Conservation (phyloP, 2,113 vertebrate genomes). For the Rhineura floridana region DNA sequence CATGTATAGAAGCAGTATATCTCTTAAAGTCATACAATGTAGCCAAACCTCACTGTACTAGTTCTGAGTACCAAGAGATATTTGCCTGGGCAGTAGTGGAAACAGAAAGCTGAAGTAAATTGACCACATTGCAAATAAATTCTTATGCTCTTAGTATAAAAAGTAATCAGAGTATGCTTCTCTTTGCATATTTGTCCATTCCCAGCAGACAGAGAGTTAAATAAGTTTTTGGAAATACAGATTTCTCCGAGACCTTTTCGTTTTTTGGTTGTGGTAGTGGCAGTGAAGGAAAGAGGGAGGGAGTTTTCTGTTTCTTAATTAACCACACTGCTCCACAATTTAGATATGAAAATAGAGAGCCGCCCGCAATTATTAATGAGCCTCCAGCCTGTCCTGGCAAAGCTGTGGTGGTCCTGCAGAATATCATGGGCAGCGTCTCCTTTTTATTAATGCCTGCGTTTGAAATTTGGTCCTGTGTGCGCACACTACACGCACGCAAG, state of each 20-base stretch:
- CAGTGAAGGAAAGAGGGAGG: neutral
- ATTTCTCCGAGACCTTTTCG: neutral
- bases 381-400: constrained; percentile 56
- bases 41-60: neutral
- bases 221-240: neutral
- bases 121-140: neutral
- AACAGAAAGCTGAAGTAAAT: neutral
- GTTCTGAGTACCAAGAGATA: neutral
- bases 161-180: no score
- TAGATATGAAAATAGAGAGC: constrained; percentile 64
- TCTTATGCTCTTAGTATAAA: no score
- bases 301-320: constrained; percentile 58
- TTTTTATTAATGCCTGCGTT: constrained; percentile 50
- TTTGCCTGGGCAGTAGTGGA: neutral
- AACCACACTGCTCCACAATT: constrained; percentile 59
- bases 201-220: no score
- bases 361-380: constrained; percentile 66
- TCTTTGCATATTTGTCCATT: no score
- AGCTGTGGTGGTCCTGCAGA: constrained; percentile 62
- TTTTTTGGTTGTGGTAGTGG: neutral
- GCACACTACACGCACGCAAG: constrained; percentile 71
- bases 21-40: neutral
- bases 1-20: neutral
- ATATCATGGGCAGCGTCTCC: constrained; percentile 8
- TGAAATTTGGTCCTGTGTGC: constrained; percentile 24